Conservation (phyloP, 2,797 vertebrate species). For the Alauda arvensis region DNA sequence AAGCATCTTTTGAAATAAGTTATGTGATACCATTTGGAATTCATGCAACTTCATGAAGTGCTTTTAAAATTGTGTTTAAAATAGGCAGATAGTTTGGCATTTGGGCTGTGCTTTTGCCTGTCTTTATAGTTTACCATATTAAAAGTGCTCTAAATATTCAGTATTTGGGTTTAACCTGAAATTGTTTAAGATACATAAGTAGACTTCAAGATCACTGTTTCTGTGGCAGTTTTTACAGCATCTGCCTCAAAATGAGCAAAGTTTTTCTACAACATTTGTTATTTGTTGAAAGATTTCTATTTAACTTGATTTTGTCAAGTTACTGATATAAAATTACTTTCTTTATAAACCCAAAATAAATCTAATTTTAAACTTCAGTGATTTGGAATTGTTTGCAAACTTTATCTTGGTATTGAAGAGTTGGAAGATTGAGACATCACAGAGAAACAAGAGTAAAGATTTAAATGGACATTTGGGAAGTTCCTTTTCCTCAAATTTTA, state of each 20-base stretch:
- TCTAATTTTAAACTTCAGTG: background rate
- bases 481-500: background rate
- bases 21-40: background rate
- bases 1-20: background rate
- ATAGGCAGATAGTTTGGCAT: background rate
- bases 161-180: conserved; percentile 28
- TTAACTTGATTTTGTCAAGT: conserved; percentile 21
- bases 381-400: background rate
- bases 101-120: conserved; percentile 6
- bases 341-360: conserved; percentile 21
- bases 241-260: conserved; percentile 8
- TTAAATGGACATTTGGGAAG: background rate
- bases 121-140: conserved; percentile 2
- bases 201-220: background rate
- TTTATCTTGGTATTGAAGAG: background rate
- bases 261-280: background rate
- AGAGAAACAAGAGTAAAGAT: background rate
- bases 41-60: conserved; percentile 26
- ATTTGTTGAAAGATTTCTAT: conserved; percentile 36
- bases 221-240: conserved; percentile 30
- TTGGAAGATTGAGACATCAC: background rate
- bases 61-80: conserved; percentile 26
- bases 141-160: conserved; percentile 34
- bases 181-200: background rate
- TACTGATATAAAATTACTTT: background rate